Conservation (phyloP, 1,140 invertebrate species). For the Drosophila kurseongensis region DNA sequence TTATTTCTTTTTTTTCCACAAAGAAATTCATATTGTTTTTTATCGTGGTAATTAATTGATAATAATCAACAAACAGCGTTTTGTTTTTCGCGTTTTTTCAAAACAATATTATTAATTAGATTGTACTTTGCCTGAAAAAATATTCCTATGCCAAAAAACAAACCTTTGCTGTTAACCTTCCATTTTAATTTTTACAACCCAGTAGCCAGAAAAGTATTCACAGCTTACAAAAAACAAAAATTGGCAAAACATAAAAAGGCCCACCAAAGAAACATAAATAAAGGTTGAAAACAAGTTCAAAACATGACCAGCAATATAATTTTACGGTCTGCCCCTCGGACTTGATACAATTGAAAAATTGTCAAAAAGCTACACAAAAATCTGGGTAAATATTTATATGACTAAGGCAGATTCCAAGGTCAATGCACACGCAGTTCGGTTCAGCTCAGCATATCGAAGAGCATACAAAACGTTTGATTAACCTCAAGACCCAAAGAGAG, state of each 20-base stretch:
- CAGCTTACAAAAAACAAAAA: slow-evolving; percentile 50
- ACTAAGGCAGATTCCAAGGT: slow-evolving; percentile 64
- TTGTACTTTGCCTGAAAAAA: slow-evolving; percentile 1
- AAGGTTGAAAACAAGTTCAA: slow-evolving; percentile 37
- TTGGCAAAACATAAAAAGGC: slow-evolving; percentile 60
- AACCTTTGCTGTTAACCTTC: slow-evolving; percentile 41
- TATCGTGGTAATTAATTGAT: slow-evolving; percentile 11
- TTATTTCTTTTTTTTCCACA: slow-evolving; percentile 22
- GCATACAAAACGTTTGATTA: slow-evolving; percentile 77
- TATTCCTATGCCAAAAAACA: slow-evolving; percentile 6
- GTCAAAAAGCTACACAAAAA: slow-evolving; percentile 57
- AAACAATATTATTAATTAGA: slow-evolving; percentile 34
- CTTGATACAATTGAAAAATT: slow-evolving; percentile 76
- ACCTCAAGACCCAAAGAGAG: slow-evolving; percentile 69
- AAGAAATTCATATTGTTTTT: slow-evolving; percentile 10
- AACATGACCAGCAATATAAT: slow-evolving; percentile 74
- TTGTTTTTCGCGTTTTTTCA: slow-evolving; percentile 28
- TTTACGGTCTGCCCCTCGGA: slow-evolving; percentile 43
- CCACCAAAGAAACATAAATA: slow-evolving; percentile 36
- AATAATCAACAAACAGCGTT: neutral
- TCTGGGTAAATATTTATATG: slow-evolving; percentile 27
- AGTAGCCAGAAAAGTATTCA: slow-evolving; percentile 32
- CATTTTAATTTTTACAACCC: slow-evolving; percentile 40
- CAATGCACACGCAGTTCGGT: slow-evolving; percentile 48
- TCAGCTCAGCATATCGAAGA: slow-evolving; percentile 50